These are phyloP conservation scores for Drosophila multiciliata DNA, from an alignment of 2,888 invertebrate species.

Conservation along the genomic window DNA sequence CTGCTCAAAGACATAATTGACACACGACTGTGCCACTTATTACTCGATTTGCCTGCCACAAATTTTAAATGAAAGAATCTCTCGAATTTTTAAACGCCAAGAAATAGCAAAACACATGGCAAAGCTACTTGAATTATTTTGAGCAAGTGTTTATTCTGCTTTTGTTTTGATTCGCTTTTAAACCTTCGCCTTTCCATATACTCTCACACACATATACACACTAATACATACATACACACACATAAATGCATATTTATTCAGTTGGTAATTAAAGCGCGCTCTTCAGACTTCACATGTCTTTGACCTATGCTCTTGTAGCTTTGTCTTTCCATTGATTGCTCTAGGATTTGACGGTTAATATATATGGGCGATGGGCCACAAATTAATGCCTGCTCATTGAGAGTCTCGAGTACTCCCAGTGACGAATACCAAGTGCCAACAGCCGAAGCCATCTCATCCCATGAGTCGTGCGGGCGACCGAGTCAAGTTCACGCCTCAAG, in stretches of 20 bases:
- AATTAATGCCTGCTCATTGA: conserved; percentile 53
- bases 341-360: conserved; percentile 74
- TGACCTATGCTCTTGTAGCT: conserved; percentile 42
- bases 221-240: not conserved
- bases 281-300: conserved; percentile 77
- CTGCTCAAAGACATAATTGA: conserved; percentile 20
- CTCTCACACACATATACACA: conserved; percentile 11
- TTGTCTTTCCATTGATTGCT: conserved; percentile 62
- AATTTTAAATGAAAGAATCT: conserved; percentile 44
- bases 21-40: conserved; percentile 71
- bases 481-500: conserved; percentile 59
- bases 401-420: conserved; percentile 9
- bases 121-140: conserved; percentile 36
- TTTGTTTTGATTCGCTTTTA: conserved; percentile 45
- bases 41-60: conserved; percentile 67
- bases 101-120: conserved; percentile 23
- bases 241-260: conserved; percentile 7
- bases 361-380: conserved; percentile 35
- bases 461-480: conserved; percentile 62
- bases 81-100: conserved; percentile 36
- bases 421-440: conserved; percentile 9
- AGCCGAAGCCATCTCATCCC: conserved; percentile 13
- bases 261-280: conserved; percentile 62
- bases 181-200: conserved; percentile 38
- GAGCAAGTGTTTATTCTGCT: conserved; percentile 43